Conservation (phyloP, 1,140 invertebrate genomes). For the Leptinotarsa texana region DNA sequence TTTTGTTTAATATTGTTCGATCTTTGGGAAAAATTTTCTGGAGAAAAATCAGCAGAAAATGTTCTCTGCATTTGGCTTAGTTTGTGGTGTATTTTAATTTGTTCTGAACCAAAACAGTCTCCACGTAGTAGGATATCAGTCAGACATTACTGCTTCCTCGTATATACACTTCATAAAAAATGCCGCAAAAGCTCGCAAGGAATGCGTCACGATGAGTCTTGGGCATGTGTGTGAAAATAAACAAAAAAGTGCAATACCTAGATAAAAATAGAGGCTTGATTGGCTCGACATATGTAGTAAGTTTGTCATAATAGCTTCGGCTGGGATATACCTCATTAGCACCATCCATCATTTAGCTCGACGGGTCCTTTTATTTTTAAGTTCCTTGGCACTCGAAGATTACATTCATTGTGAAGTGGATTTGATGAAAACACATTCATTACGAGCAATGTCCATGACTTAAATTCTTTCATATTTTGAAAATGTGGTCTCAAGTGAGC, state of each 20-base stretch:
- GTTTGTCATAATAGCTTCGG: constrained; percentile 33
- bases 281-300: constrained; percentile 38
- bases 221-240: constrained; percentile 34
- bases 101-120: neutral
- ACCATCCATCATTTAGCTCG: constrained; percentile 38
- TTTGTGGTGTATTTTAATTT: neutral
- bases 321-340: constrained; percentile 37
- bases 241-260: constrained; percentile 36
- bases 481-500: no score
- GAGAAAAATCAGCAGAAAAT: neutral
- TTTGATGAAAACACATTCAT: no score
- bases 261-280: constrained; percentile 38
- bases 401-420: no score
- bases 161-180: constrained; percentile 10
- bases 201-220: constrained; percentile 12
- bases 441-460: no score
- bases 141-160: neutral
- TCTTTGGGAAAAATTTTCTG: no score
- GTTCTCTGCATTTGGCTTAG: neutral
- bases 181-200: constrained; percentile 6
- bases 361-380: constrained; percentile 33
- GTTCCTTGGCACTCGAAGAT: constrained; percentile 26
- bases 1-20: no score
- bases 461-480: no score
- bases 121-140: neutral